Base-by-base conservation (phyloP, 2,888 invertebrate species). In the Ophioninae sp. region DNA sequence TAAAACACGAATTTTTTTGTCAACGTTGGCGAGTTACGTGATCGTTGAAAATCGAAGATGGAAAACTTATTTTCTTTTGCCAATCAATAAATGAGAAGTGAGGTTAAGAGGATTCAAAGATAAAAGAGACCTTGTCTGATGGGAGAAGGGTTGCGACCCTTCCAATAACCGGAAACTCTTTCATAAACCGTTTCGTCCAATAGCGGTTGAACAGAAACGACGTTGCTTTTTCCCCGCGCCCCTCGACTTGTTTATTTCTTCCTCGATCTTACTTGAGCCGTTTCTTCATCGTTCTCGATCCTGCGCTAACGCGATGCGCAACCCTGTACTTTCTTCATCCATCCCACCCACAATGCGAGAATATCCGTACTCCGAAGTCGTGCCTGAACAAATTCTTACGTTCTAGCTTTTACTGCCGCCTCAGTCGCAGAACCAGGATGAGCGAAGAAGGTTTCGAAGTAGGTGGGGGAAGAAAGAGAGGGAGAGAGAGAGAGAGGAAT, bases 351-450 rank as follows among this genome's bases (percentile, higher is more conserved):
- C 50, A 70, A 56, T 64, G 70, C 59, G 70, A 39, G 64, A 41
- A 56, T 64, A 68, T 73, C 39, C 65, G 44, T 67, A 70, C 83
- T 84, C 23, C 82, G 82, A 77, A 84, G 80, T 86, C 87, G 86
- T 84, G 82, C 84, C 82, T 79, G 80, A 68, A 75, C 74, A 70
- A 87, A 88, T 88, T 87, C 84, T 86, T 84, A 84, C 72, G 84
- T 87, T 87, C 87, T 87, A 86, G 88, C 87, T 89, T 89, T 88
- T 88, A 89, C 86, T 87, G 86, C 81, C 81, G 80, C 64, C 73
- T 79, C 73, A 84, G 75, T 81, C 79, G 79, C 62, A 82, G 77
- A 21, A 50, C 64, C 61, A 44, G 23, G 76, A 64, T 59, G 44
- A 64, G 73, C 72, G 44, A 41, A 56, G 41, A 50, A 76, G 76